These are phyloP conservation scores for Nebria salina DNA, from an alignment of 2,888 invertebrate species.

Conservation along the genomic window DNA sequence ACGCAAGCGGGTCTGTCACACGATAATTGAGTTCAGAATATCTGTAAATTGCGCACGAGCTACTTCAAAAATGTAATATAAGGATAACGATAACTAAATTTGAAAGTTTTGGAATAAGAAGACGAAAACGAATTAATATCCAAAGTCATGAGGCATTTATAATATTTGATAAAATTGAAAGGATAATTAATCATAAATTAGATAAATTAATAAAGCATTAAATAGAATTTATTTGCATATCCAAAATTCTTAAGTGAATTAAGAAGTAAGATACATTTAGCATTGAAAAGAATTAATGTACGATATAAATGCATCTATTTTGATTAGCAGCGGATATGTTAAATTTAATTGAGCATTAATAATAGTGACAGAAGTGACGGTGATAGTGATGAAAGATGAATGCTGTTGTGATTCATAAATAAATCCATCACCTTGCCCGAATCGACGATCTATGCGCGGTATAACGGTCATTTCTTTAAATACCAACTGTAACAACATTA, in stretches of 20 bases:
- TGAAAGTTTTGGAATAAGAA: too few relatives aligned
- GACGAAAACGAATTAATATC: too few relatives aligned
- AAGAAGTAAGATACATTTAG: too few relatives aligned
- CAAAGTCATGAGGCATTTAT: too few relatives aligned
- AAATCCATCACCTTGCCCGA: constrained; percentile 14
- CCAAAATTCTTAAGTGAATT: too few relatives aligned
- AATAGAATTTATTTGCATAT: too few relatives aligned
- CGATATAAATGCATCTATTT: neutral
- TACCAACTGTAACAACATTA: constrained; percentile 19
- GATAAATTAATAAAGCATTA: too few relatives aligned
- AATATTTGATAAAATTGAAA: too few relatives aligned
- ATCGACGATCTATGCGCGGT: neutral
- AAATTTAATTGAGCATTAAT: neutral
- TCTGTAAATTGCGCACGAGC: neutral
- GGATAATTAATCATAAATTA: too few relatives aligned
- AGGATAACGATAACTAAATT: too few relatives aligned
- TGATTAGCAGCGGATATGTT: neutral
- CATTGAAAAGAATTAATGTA: neutral
- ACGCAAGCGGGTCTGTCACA: neutral
- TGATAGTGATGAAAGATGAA: constrained; percentile 2
- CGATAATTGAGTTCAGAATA: neutral
- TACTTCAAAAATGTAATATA: neutral
- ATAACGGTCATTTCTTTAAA: constrained; percentile 15
- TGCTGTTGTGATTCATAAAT: neutral
- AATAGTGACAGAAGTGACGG: neutral